Evolutionary conservation across 2,797 vertebrate genomes (phyloP).

Genomic region (Clarias platycephalus): DNA sequence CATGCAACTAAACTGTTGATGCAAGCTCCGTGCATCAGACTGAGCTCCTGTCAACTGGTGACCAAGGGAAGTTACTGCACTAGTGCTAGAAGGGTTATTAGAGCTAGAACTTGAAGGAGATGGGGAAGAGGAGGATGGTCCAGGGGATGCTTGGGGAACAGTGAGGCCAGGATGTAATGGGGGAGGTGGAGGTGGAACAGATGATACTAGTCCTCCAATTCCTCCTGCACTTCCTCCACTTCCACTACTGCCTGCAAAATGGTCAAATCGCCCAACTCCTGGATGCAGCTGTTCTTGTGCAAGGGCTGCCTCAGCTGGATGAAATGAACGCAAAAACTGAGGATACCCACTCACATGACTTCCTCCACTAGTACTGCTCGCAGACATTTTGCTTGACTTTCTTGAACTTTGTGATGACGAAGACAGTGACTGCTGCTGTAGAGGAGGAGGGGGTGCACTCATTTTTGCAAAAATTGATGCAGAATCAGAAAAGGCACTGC

Average conservation of each 20-base stretch:
- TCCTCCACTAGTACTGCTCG: conserved; percentile 70
- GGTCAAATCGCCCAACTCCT: conserved; percentile 80
- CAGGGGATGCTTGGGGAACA: conserved; percentile 79
- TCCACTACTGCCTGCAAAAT: conserved; percentile 78
- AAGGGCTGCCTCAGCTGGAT: conserved; percentile 80
- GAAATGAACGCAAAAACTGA: conserved; percentile 84
- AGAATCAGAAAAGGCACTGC: conserved; percentile 84
- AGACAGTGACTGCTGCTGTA: conserved; percentile 78
- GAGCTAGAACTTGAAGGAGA: conserved; percentile 79
- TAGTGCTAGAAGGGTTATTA: conserved; percentile 81
- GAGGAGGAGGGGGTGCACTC: conserved; percentile 82
- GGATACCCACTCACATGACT: conserved; percentile 80
- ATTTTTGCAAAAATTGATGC: conserved; percentile 84
- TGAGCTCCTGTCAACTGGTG: conserved; percentile 81
- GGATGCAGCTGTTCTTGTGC: conserved; percentile 81
- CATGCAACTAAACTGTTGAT: conserved; percentile 86
- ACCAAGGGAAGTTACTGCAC: conserved; percentile 78
- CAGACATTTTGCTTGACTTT: conserved; percentile 82
- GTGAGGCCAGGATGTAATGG: conserved; percentile 80
- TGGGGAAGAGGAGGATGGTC: conserved; percentile 78
- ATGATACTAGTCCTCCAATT: conserved; percentile 80
- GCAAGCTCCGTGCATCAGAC: conserved; percentile 82
- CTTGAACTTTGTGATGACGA: conserved; percentile 79
- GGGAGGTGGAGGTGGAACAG: conserved; percentile 80
- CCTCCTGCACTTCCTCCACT: conserved; percentile 77